phyloP scores from a whole-genome alignment of 2,113 vertebrate species.

The Calidris pygmaea region DNA sequence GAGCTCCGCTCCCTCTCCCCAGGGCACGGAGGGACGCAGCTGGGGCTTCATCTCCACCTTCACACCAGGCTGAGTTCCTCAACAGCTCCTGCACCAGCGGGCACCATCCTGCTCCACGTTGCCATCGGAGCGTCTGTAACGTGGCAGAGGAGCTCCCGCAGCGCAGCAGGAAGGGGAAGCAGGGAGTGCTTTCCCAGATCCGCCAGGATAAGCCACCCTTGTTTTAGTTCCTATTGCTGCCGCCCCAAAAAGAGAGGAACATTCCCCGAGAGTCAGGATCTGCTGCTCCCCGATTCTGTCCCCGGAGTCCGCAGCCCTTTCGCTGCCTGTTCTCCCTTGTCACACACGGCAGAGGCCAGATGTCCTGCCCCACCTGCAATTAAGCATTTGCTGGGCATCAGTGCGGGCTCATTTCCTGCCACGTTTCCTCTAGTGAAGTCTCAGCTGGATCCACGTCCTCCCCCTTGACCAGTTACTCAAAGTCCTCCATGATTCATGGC shows the following conservation, averaged over 20 bases:
- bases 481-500: background rate
- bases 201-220: background rate
- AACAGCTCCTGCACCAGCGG: background rate
- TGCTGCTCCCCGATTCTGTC: accelerated
- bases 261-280: accelerated
- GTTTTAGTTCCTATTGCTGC: background rate
- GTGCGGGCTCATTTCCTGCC: background rate
- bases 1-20: background rate
- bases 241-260: background rate
- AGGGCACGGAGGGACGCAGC: accelerated
- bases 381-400: background rate
- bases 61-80: background rate
- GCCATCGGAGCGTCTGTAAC: accelerated
- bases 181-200: background rate
- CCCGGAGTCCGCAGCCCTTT: background rate
- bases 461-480: slow-evolving; percentile 13
- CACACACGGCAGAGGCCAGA: background rate
- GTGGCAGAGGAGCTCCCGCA: background rate
- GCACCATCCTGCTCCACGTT: background rate
- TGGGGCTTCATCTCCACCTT: background rate
- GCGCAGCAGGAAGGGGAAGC: background rate
- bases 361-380: background rate
- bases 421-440: background rate
- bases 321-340: accelerated
- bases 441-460: background rate